Base-by-base conservation (phyloP, 2,113 vertebrate genomes). In the Gorsachius goisagi region DNA sequence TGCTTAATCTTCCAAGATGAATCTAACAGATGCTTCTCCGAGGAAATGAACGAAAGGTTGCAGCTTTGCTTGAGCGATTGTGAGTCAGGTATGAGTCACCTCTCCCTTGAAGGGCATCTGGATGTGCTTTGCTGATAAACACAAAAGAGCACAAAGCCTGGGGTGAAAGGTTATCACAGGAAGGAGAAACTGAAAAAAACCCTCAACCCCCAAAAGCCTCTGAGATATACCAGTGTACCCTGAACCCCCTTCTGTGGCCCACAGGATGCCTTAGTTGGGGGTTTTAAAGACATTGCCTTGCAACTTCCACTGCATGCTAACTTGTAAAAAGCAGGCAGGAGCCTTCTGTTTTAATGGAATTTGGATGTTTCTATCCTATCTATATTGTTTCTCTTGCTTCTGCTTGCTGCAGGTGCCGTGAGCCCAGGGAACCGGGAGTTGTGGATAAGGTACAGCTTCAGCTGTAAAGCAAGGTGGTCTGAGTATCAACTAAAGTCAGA, bases 21-120 rank as follows among this genome's bases (percentile, higher is more conserved):
- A 94, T 96, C 79, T 91, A 97, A 59, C 95, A 97, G 96, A 97
- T 97, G 96, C 96, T 96, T 96, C 96, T 97, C 94, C 90, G 96
- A 97, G 96, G 96, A 97, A 97, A 97, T 97, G 93, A 95, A 96
- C 90, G 95, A 95, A 97, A 97, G 96, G 95, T 96, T 97, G 95
- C 91, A 96, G 93, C 95, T 97, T 97, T 96, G 92, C 95, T 88
- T 84, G 85, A 97, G 93, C 37, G 83, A 86, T 64, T 97, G 85
- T 98, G 97, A 98, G 95, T 98, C 97, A 97, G 96, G 94, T 93
- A 97, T 98, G 97, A 98, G 93, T 98, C 96, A 98, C 89, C 93
- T 78, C 92, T 98, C 94, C 89, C 94, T 97, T 93, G 95, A 95
- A 97, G 96, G 95, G 96, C 95, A 96, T 94, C 96, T 96, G 93